Evolutionary conservation across 2,113 vertebrate species (phyloP).

Genomic region (Dipodomys merriami): DNA sequence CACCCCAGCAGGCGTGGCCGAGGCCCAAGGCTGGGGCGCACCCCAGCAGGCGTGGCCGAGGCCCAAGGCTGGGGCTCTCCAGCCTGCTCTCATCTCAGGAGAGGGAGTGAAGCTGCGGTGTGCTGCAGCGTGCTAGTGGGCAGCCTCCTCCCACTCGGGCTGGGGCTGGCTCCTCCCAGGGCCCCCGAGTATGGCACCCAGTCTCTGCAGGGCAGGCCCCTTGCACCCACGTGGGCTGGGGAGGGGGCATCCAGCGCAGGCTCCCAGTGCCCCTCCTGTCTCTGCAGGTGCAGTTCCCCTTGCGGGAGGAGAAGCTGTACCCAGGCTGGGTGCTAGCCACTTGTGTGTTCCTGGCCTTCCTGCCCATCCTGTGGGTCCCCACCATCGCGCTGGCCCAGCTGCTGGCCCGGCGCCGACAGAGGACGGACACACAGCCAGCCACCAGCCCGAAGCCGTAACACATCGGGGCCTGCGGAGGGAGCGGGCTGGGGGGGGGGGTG

Average conservation of each 20-base stretch:
- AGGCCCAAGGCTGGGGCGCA: too few relatives aligned
- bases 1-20: too few relatives aligned
- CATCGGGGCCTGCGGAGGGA: neutral
- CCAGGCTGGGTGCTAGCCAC: slow-evolving; percentile 89
- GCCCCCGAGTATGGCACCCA: too few relatives aligned
- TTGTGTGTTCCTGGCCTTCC: slow-evolving; percentile 85
- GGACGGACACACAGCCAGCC: neutral
- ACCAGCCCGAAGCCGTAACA: neutral
- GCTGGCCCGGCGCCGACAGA: slow-evolving; percentile 16
- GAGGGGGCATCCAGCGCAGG: too few relatives aligned
- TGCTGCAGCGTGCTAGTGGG: neutral
- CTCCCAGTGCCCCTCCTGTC: neutral
- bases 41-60: too few relatives aligned
- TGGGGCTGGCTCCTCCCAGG: too few relatives aligned
- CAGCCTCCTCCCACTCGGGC: neutral
- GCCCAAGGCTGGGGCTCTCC: too few relatives aligned
- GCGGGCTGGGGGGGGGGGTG: neutral
- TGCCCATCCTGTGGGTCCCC: slow-evolving; percentile 88
- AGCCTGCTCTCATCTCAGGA: too few relatives aligned
- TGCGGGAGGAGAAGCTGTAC: slow-evolving; percentile 85
- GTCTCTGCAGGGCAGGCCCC: too few relatives aligned
- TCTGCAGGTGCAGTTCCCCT: slow-evolving; percentile 88
- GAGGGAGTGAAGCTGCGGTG: rapidly evolving
- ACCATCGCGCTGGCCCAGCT: slow-evolving; percentile 84
- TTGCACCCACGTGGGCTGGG: too few relatives aligned